A percentile compares a stretch with the other conserved stretches of the same genome.
Evolutionary conservation across 2,888 invertebrate genomes (phyloP).

Genomic region (Scotopteryx bipunctaria): DNA sequence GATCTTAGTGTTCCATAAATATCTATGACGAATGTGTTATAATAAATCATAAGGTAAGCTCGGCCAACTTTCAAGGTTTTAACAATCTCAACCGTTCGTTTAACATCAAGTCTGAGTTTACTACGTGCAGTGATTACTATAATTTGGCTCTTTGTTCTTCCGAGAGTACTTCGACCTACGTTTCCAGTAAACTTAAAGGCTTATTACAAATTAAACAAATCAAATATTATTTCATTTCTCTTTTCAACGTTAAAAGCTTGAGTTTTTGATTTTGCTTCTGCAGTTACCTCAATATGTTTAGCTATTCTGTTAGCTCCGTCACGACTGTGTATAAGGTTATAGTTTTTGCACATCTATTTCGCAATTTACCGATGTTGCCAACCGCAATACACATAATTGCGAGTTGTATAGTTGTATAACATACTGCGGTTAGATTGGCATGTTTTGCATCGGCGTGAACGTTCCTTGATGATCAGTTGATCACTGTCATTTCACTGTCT

Average conservation of each 20-base stretch:
- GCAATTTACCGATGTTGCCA: slow-evolving; percentile 52
- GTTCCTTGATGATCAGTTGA: slow-evolving; percentile 56
- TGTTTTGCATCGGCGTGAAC: slow-evolving; percentile 54
- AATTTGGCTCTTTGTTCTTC: slow-evolving; percentile 58
- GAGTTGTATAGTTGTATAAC: slow-evolving; percentile 66
- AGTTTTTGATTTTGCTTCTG: slow-evolving; percentile 16
- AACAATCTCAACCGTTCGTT: slow-evolving; percentile 49
- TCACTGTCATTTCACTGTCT: slow-evolving; percentile 53
- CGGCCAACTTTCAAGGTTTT: slow-evolving; percentile 51
- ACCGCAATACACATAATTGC: slow-evolving; percentile 60
- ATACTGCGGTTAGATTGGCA: slow-evolving; percentile 50
- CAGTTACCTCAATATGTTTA: background rate
- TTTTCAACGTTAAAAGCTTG: slow-evolving; percentile 52
- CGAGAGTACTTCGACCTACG: slow-evolving; percentile 39
- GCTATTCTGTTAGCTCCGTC: slow-evolving; percentile 2
- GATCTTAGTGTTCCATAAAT: slow-evolving; percentile 5
- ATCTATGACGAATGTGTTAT: slow-evolving; percentile 21
- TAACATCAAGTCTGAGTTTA: slow-evolving; percentile 51
- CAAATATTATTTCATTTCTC: slow-evolving; percentile 2
- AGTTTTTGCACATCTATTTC: slow-evolving; percentile 46
- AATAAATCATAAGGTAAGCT: slow-evolving; percentile 27
- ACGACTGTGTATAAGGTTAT: background rate
- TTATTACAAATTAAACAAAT: too few relatives aligned
- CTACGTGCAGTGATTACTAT: slow-evolving; percentile 56
- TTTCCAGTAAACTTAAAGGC: slow-evolving; percentile 31